Evolutionary conservation across 2,113 vertebrate genomes (phyloP).

Genomic region (Vulpes ferrilata): DNA sequence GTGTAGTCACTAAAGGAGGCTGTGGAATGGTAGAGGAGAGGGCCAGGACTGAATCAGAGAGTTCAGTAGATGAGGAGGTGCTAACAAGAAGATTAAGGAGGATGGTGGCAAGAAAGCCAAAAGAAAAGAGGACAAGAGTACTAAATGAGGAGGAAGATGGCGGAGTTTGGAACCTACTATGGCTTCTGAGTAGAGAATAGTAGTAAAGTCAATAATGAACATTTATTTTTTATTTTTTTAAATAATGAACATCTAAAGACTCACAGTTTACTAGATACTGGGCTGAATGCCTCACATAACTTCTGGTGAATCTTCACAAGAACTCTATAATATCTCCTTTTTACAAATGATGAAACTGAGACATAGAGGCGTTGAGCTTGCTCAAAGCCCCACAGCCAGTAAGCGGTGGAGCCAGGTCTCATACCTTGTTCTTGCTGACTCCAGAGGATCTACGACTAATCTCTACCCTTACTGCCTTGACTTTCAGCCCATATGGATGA

Average conservation of each 20-base stretch:
- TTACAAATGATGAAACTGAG: background rate
- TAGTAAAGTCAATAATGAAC: background rate
- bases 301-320: conserved; percentile 6
- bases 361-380: background rate
- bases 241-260: background rate
- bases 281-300: background rate
- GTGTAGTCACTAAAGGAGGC: background rate
- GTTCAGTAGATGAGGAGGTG: background rate
- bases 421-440: background rate
- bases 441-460: background rate
- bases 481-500: background rate
- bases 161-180: background rate
- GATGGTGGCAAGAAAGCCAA: background rate
- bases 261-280: background rate
- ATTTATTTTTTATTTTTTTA: background rate
- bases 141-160: background rate
- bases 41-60: background rate
- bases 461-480: background rate
- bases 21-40: background rate
- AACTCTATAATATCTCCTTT: background rate
- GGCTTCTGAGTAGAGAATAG: background rate
- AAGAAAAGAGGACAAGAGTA: background rate
- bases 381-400: background rate
- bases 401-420: background rate
- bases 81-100: background rate